Evolutionary conservation across 2,797 vertebrate genomes (phyloP), one percentile per base, ranked within the genome.

Genomic region (Clarias pachynema): DNA sequence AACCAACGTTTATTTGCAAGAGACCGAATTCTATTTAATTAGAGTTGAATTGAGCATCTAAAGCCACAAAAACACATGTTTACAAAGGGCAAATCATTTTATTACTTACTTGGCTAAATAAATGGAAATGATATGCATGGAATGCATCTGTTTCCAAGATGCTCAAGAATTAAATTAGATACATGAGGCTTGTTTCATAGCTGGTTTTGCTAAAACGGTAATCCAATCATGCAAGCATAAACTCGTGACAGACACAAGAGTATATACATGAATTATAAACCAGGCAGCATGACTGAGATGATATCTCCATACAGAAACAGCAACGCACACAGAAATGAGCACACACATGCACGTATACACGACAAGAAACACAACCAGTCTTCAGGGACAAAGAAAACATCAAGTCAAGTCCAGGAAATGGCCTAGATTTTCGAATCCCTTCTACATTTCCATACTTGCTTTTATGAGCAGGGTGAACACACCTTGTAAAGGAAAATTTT

Each of bases 1-100:
- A 72, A 81, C 86, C 90, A 90, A 85, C 89, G 91, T 89, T 91
- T 90, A 91, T 91, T 87, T 93, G 91, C 73, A 89, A 90, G 91
- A 87, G 93, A 88, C 86, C 79, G 85, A 34, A 92, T 91, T 90
- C 90, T 91, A 31, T 88, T 93, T 92, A 87, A 88, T 83, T 53
- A 77, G 60, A 83, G 56, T 63, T 80, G 87, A 72, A 77, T 85
- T 68, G 83, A 86, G 70, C 81, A 79, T 59, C 74, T 75, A 70
- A 84, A 80, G 84, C 85, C 78, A 82, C 56, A 53, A 66, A 72
- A 78, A 37, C 56, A 89, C 29, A 75, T 60, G 68, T 77, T 81
- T 75, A 37, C 53, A 80, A 18, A 85, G 85, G 86, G 86, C 78
- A 75, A 60, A 87, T 86, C 44, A 72, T 86, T 91, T 86, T 75